Base-by-base conservation (phyloP, 2,113 vertebrate species). In the Hemichromis elongatus region DNA sequence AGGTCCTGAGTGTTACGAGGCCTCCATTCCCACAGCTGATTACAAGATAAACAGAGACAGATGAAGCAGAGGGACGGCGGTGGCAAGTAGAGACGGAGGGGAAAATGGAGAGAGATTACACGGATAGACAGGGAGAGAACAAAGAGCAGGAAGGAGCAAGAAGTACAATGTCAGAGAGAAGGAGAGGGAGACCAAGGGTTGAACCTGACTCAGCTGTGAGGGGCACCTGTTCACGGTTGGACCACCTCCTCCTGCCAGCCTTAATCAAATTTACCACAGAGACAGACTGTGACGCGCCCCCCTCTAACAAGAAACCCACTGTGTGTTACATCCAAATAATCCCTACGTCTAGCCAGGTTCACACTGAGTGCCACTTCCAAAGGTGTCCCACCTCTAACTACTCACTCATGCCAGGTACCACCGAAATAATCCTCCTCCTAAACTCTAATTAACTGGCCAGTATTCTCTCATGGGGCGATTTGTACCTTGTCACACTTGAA, bases 181-280 rank as follows among this genome's bases (percentile, higher is more conserved):
- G 79, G 91, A 80, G 77, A 86, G 83, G 9, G 91, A 93, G 87
- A 90, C 88, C 86, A 85, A 90, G 91, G 83, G 86, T 79, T 90
- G 93, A 93, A 94, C 91, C 54, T 47, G 83, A 75, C 79, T 94
- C 90, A 81, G 90, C 95, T 95, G 95, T 94, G 94, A 95, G 94
- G 94, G 94, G 94, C 95, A 95, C 95, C 94, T 96, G 94, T 94
- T 95, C 94, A 92, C 93, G 52, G 94, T 80, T 57, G 90, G 95
- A 93, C 89, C 91, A 63, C 89, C 88, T 91, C 93, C 87, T 88
- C 87, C 93, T 89, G 91, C 92, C 92, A 87, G 91, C 90, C 93
- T 84, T 94, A 95, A 95, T 94, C 95, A 95, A 94, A 95, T 95
- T 92, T 92, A 94, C 95, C 93, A 92, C 94, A 90, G 94, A 93